These are phyloP conservation scores for Dryobates pubescens DNA, from an alignment of 2,797 vertebrate species.

Conservation along the genomic window DNA sequence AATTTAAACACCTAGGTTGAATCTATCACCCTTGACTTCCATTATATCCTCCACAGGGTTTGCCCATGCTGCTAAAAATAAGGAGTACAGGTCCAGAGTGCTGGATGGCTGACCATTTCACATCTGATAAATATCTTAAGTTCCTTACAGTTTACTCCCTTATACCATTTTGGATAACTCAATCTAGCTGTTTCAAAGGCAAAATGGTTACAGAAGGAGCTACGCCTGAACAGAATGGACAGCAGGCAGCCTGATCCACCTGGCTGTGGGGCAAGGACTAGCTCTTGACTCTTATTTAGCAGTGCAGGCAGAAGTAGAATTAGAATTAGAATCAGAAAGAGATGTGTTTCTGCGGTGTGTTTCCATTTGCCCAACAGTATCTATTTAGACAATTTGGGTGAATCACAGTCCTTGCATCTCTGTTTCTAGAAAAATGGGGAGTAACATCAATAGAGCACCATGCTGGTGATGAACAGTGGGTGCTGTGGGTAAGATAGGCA, in stretches of 20 bases:
- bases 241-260: background rate
- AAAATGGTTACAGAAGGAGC: background rate
- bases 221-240: background rate
- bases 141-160: background rate
- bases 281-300: background rate
- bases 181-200: background rate
- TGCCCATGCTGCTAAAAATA: background rate
- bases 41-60: background rate
- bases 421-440: background rate
- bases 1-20: background rate
- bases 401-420: background rate
- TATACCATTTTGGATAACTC: background rate
- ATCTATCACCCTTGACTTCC: background rate
- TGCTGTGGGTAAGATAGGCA: background rate
- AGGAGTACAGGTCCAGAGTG: background rate
- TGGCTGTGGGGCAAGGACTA: accelerated
- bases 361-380: background rate
- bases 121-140: background rate
- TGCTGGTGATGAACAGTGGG: accelerated
- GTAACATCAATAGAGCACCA: background rate
- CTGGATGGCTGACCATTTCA: background rate
- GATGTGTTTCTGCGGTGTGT: background rate
- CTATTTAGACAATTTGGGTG: background rate
- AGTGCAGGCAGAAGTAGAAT: background rate
- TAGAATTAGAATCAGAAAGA: background rate